Base-by-base conservation (phyloP, 2,888 invertebrate species). In the Latrodectus hesperus region DNA sequence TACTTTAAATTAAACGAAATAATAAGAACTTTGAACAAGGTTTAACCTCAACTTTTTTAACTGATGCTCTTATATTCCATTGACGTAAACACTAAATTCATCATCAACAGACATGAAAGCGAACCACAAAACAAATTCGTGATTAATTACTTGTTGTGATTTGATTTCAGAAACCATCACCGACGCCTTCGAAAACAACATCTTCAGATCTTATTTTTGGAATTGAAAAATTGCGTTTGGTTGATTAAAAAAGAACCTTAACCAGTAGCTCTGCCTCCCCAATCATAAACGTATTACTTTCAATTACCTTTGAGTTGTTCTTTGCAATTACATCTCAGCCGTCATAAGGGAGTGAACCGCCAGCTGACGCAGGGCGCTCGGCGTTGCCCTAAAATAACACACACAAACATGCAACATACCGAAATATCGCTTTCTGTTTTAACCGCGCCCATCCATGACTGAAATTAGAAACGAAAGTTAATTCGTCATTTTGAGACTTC, bases 401-500 rank as follows among this genome's bases (percentile, higher is more conserved):
- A 60, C 4, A 60, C n/a, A 60, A n/a, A 60, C n/a, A 60, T 60
- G n/a, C n/a, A 60, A 60, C 60, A 60, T 6, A 60, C 60, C 60
- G 38, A 60, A 16, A 60, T 60, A 60, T 60, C n/a, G 60, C 60
- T 60, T 12, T 60, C n/a, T 60, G 12, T 60, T 55, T 9, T 68
- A 67, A 75, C 80, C 85, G 80, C 85, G 75, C 85, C 85, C 79
- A 74, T 38, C n/a, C 52, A 26, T 22, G 79, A 65, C 68, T 73
- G 78, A 75, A 65, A 79, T 79, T 70, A 79, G 79, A 68, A 85
- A 74, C 55, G 51, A 49, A 22, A 74, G 65, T 85, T 70, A 74
- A 85, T 85, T 79, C 73, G 74, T 85, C 85, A 74, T 74, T 16
- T 53, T 22, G 55, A 64, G 52, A 52, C 60, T 74, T 77, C 73